A percentile compares a stretch with the other conserved stretches of the same genome.
Conservation (phyloP, 2,888 invertebrate species). For the Nymphalis urticae region DNA sequence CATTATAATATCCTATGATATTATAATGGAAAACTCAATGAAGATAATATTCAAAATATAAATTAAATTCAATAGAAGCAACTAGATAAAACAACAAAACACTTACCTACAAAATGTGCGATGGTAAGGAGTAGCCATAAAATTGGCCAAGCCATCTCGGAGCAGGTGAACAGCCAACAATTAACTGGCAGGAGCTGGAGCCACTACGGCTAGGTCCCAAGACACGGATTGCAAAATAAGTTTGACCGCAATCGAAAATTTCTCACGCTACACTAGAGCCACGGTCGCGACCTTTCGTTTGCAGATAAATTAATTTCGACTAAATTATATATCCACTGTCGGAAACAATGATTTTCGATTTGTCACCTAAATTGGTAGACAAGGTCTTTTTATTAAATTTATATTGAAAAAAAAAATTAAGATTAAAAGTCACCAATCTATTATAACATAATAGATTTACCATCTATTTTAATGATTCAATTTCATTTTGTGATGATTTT, state of each 20-base stretch:
- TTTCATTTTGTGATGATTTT: too few relatives aligned
- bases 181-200: conserved; percentile 41
- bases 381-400: conserved; percentile 8
- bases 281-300: conserved; percentile 63
- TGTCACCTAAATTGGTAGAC: conserved; percentile 3
- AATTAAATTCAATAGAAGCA: neutral
- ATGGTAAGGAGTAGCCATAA: conserved; percentile 45
- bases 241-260: conserved; percentile 60
- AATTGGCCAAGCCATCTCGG: conserved; percentile 43
- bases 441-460: too few relatives aligned
- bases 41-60: neutral
- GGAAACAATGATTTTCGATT: conserved; percentile 10
- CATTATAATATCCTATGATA: too few relatives aligned
- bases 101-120: conserved; percentile 49
- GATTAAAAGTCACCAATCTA: neutral
- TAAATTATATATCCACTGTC: conserved; percentile 10
- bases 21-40: neutral
- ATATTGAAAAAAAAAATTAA: neutral
- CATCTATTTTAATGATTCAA: too few relatives aligned
- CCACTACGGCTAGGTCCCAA: conserved; percentile 50
- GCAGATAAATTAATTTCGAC: conserved; percentile 9
- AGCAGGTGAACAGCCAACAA: conserved; percentile 40
- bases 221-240: conserved; percentile 53
- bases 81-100: conserved; percentile 15
- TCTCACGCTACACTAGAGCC: conserved; percentile 59